phyloP scores from a whole-genome alignment of 2,113 vertebrate species.

The Copsychus sechellarum region DNA sequence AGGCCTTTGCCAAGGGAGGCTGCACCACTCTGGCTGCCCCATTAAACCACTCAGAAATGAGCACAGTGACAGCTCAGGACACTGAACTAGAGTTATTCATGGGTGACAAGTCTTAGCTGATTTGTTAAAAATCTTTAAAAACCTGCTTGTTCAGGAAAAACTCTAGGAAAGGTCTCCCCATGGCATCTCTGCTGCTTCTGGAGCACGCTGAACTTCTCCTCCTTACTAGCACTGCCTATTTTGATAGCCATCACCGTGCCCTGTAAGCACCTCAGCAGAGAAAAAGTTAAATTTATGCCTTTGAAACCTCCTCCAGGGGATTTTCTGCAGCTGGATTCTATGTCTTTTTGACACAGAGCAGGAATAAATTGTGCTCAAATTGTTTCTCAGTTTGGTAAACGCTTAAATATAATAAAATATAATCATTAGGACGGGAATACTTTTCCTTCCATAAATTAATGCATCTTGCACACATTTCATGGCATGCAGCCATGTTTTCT shows the following conservation, averaged over 20 bases:
- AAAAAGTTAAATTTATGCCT: constrained; percentile 44
- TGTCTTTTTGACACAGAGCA: constrained; percentile 50
- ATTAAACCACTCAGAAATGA: not conserved
- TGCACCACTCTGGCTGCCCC: not conserved
- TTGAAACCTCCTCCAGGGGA: constrained; percentile 27
- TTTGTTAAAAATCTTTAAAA: not conserved
- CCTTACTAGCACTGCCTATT: not conserved
- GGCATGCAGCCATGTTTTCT: constrained; percentile 38
- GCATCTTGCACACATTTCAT: constrained; percentile 41
- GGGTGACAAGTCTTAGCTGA: not conserved
- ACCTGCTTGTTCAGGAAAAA: not conserved
- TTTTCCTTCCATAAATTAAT: constrained; percentile 54
- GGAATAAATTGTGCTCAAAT: constrained; percentile 36
- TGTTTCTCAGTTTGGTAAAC: constrained; percentile 41
- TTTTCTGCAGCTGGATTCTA: constrained; percentile 35
- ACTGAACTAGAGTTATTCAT: not conserved
- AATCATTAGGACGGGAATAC: constrained; percentile 28
- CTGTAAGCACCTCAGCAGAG: constrained; percentile 20
- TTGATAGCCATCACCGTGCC: not conserved
- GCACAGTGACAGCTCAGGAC: not conserved
- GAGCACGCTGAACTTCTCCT: not conserved
- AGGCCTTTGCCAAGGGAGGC: not conserved
- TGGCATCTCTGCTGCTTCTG: not conserved
- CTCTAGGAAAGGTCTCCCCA: not conserved
- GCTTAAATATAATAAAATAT: constrained; percentile 54